Evolutionary conservation across 2,888 invertebrate genomes (phyloP), one percentile per base, ranked within the genome.

Genomic region (Lepidochrysops patricia): DNA sequence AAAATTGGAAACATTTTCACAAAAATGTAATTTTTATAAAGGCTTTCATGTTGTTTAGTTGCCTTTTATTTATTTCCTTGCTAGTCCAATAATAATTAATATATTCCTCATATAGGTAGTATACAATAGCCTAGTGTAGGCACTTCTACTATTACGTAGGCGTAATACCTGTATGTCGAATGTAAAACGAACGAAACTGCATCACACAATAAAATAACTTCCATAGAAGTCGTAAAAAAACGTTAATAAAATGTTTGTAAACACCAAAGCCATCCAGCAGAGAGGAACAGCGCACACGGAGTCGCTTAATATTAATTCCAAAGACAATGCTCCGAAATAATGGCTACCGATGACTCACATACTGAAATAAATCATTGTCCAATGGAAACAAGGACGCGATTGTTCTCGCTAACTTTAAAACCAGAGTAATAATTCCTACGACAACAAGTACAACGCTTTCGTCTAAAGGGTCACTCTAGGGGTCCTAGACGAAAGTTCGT

Each of bases 211-310:
- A 74, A 75, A 72, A 67, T 68, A 67, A 77, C 78, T 84, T 79
- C 84, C 73, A 88, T 82, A 87, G 87, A 72, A 88, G 87, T 80
- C 78, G 81, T 88, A 81, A 82, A 80, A 82, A 70, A 82, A 86
- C 82, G 81, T 87, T 82, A 80, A 87, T 87, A 86, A 88, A 88
- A 78, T 89, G 85, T 89, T 89, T 86, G 88, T 87, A 88, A 88
- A 89, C 89, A 89, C 79, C 76, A 84, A 83, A 83, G 81, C 80
- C 66, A 66, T 82, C 88, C 87, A 84, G 79, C 88, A 80, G 88
- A 56, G 89, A 74, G 71, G 71, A 67, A 57, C 68, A 60, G 68
- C 69, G 67, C 70, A 71, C 70, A 73, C 72, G 70, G 73, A 63
- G 72, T 64, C 67, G 62, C 63, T 65, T 64, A 66, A 65, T 63